Percentiles rank a stretch among this genome's conserved stretches.
Conservation (phyloP, 2,888 invertebrate genomes). For the Keiferia lycopersicella region DNA sequence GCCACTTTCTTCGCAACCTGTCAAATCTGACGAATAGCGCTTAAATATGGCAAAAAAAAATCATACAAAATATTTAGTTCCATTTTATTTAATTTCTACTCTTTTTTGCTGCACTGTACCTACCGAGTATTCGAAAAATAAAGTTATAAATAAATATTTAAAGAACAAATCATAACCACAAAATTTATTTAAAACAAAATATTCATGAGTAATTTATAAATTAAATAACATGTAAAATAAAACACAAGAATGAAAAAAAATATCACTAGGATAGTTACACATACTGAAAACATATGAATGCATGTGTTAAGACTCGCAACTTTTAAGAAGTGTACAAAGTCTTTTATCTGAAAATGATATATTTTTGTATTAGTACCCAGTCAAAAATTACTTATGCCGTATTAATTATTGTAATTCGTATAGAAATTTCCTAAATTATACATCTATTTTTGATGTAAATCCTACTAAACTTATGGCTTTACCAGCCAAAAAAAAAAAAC, state of each 20-base stretch:
- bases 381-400: background rate
- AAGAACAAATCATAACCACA: background rate
- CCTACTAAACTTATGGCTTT: too few relatives aligned
- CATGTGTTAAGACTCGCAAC: background rate
- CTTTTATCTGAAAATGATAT: constrained; percentile 17
- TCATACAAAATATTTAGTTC: too few relatives aligned
- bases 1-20: too few relatives aligned
- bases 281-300: background rate
- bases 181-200: background rate
- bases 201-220: background rate
- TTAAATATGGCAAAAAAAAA: too few relatives aligned
- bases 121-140: too few relatives aligned
- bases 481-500: too few relatives aligned
- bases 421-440: background rate
- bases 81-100: too few relatives aligned
- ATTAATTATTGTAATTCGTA: too few relatives aligned
- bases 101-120: too few relatives aligned
- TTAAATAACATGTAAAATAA: background rate
- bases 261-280: background rate
- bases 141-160: too few relatives aligned
- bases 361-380: background rate
- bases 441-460: too few relatives aligned
- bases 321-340: background rate
- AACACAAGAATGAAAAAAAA: background rate
- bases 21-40: too few relatives aligned